A percentile compares a stretch with the other conserved stretches of the same genome.
Conservation (phyloP, 2,888 invertebrate genomes). For the Thelaira solivaga region DNA sequence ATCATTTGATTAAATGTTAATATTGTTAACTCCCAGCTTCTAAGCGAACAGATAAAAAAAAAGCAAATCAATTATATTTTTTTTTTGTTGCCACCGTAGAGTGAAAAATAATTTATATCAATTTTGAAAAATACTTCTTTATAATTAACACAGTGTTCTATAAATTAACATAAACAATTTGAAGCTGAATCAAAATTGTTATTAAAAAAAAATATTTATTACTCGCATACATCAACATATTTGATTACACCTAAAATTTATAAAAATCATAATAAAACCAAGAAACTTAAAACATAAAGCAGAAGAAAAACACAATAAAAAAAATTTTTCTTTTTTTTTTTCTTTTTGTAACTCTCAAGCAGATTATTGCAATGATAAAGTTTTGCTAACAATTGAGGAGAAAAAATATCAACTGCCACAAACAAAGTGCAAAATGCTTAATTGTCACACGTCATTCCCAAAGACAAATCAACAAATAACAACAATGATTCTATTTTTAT, state of each 20-base stretch:
- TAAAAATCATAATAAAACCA: neutral
- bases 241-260: neutral
- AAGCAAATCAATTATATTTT: too few relatives aligned
- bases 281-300: conserved; percentile 6
- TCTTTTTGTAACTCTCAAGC: conserved; percentile 5
- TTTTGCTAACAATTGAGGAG: conserved; percentile 21
- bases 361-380: conserved; percentile 20
- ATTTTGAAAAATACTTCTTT: too few relatives aligned
- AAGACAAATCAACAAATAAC: conserved; percentile 38
- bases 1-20: too few relatives aligned
- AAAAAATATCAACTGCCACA: conserved; percentile 41
- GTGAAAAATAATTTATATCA: too few relatives aligned
- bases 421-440: conserved; percentile 56
- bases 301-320: too few relatives aligned
- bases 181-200: neutral
- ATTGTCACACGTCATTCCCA: conserved; percentile 62
- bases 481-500: conserved; percentile 47
- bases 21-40: too few relatives aligned
- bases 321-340: too few relatives aligned
- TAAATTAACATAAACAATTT: neutral
- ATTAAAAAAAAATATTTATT: too few relatives aligned
- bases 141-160: too few relatives aligned
- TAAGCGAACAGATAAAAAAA: too few relatives aligned
- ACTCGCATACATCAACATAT: neutral
- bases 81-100: too few relatives aligned